Conservation (phyloP, 1,140 invertebrate genomes). For the Bathynomus jamesi region DNA sequence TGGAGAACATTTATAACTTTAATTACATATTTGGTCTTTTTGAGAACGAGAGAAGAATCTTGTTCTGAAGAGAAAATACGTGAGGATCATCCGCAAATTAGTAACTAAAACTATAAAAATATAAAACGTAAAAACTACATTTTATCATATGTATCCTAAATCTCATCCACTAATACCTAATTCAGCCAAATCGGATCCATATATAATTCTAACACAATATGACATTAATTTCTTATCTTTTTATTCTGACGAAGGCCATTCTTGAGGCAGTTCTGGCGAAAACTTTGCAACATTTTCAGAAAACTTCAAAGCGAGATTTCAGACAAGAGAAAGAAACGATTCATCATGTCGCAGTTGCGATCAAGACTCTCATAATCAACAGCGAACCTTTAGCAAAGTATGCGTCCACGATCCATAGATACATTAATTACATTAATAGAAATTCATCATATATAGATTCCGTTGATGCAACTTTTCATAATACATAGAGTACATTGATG, state of each 20-base stretch:
- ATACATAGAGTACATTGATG: not conserved
- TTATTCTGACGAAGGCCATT: conserved; percentile 49
- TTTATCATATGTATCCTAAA: no score
- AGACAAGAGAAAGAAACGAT: conserved; percentile 82
- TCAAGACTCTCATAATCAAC: conserved; percentile 91
- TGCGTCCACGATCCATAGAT: conserved; percentile 32
- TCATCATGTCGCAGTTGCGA: conserved; percentile 84
- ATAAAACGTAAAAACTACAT: no score
- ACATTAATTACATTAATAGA: not conserved
- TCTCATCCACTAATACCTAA: not conserved
- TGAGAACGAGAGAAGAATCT: no score
- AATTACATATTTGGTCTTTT: no score
- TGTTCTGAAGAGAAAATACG: no score
- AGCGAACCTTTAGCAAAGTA: conserved; percentile 92
- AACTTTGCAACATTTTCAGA: conserved; percentile 80
- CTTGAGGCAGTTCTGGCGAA: conserved; percentile 92
- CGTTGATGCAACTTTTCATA: not conserved
- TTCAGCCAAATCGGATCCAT: not conserved
- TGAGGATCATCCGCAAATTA: no score
- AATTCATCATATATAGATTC: not conserved
- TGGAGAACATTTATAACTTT: no score
- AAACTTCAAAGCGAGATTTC: conserved; percentile 26
- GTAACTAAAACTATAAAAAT: no score
- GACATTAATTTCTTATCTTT: not conserved
- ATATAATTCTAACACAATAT: not conserved